phyloP scores from a whole-genome alignment of 2,113 vertebrate genomes.

The Carassius carassius region DNA sequence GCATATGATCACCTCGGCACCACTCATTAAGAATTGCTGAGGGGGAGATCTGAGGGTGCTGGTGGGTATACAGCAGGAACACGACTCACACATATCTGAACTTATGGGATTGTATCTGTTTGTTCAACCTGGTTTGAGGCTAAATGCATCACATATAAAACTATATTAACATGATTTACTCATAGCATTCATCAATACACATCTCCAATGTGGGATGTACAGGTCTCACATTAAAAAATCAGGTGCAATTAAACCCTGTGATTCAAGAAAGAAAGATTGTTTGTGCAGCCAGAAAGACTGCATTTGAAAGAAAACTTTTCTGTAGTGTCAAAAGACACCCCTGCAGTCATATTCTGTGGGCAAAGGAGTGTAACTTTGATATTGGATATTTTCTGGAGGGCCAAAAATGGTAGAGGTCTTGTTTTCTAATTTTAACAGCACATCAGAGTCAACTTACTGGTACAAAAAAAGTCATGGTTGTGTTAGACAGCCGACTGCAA shows the following conservation, averaged over 20 bases:
- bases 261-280: slow-evolving; percentile 4
- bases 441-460: slow-evolving; percentile 6
- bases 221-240: no score
- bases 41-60: background rate
- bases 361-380: background rate
- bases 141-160: background rate
- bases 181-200: background rate
- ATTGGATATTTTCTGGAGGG: background rate
- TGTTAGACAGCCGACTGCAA: background rate
- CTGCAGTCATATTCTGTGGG: background rate
- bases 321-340: background rate
- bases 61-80: background rate
- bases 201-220: background rate
- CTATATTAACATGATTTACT: background rate
- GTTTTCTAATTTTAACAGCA: slow-evolving; percentile 12
- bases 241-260: background rate
- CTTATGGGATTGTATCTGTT: no score
- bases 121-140: background rate
- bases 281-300: background rate
- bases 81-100: background rate
- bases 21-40: background rate
- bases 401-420: slow-evolving; percentile 5
- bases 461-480: background rate
- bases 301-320: background rate
- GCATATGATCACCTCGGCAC: background rate